Evolutionary conservation across 2,888 invertebrate species (phyloP).

Genomic region (Seladonia tumulorum): DNA sequence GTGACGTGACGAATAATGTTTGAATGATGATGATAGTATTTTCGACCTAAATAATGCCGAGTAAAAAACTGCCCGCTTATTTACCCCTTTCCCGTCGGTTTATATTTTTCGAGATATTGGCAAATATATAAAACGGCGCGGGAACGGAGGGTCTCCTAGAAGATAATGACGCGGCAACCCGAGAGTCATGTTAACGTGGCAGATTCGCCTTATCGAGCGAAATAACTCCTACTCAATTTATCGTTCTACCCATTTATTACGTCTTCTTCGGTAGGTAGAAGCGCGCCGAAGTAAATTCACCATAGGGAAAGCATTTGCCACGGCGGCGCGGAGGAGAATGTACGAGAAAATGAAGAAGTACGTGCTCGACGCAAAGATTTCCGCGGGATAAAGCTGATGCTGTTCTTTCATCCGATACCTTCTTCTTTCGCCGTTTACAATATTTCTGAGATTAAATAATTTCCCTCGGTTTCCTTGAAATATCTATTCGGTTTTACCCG

Average conservation of each 20-base stretch:
- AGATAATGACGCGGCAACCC: conserved; percentile 51
- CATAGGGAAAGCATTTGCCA: conserved; percentile 69
- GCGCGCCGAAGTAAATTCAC: conserved; percentile 60
- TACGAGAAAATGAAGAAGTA: conserved; percentile 61
- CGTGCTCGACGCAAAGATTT: conserved; percentile 61
- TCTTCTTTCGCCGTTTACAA: conserved; percentile 47
- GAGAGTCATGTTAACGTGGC: conserved; percentile 52
- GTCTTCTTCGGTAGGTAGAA: conserved; percentile 47
- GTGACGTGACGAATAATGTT: neutral
- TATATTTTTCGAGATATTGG: conserved; percentile 12
- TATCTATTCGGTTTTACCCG: neutral
- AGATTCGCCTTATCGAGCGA: conserved; percentile 66
- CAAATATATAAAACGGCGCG: neutral
- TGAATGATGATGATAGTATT: neutral
- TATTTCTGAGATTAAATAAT: conserved; percentile 42
- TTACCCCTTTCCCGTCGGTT: neutral
- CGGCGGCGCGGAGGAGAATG: conserved; percentile 40
- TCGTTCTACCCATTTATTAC: conserved; percentile 65
- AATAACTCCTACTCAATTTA: conserved; percentile 70
- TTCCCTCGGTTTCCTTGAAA: neutral
- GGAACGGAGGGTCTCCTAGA: conserved; percentile 10
- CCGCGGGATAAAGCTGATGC: conserved; percentile 36
- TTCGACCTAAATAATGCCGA: neutral
- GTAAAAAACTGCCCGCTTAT: neutral
- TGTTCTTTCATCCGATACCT: conserved; percentile 39